A percentile compares a stretch with the other conserved stretches of the same genome.
phyloP scores from a whole-genome alignment of 2,113 vertebrate genomes.

The Macrotis lagotis region DNA sequence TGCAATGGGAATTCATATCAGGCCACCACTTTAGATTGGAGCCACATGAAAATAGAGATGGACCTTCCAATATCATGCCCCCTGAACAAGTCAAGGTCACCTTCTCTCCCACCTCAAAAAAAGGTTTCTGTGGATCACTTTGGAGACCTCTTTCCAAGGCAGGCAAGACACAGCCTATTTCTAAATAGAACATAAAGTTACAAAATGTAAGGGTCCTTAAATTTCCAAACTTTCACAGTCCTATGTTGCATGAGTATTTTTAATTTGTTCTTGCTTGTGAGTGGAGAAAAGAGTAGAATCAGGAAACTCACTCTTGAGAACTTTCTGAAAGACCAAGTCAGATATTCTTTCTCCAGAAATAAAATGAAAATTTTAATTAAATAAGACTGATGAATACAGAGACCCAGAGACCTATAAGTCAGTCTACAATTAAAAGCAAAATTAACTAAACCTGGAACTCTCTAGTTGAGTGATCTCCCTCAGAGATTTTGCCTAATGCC shows the following conservation, averaged over 20 bases:
- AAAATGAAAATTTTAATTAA: conserved; percentile 30
- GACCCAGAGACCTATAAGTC: background rate
- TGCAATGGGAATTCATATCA: conserved; percentile 82
- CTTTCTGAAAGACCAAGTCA: conserved; percentile 16
- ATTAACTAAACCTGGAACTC: background rate
- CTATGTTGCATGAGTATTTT: background rate
- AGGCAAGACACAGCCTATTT: conserved; percentile 84
- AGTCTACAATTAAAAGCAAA: conserved; percentile 11
- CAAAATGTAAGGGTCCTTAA: conserved; percentile 2
- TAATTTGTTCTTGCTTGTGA: conserved; percentile 6
- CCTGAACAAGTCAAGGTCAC: conserved; percentile 87
- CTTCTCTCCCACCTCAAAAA: conserved; percentile 89
- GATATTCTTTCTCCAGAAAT: background rate
- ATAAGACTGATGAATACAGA: conserved; percentile 6
- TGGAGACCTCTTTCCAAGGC: conserved; percentile 76
- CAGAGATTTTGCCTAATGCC: conserved; percentile 24
- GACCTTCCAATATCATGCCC: conserved; percentile 80
- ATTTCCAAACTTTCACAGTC: background rate
- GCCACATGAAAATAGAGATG: conserved; percentile 85
- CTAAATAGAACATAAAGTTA: conserved; percentile 70
- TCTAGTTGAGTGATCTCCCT: background rate
- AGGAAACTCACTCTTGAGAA: background rate
- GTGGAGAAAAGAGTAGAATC: conserved; percentile 1
- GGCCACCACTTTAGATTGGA: conserved; percentile 94
- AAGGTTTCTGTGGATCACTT: conserved; percentile 82